These are phyloP conservation scores for Athene noctua DNA, from an alignment of 2,113 vertebrate genomes.

Conservation along the genomic window DNA sequence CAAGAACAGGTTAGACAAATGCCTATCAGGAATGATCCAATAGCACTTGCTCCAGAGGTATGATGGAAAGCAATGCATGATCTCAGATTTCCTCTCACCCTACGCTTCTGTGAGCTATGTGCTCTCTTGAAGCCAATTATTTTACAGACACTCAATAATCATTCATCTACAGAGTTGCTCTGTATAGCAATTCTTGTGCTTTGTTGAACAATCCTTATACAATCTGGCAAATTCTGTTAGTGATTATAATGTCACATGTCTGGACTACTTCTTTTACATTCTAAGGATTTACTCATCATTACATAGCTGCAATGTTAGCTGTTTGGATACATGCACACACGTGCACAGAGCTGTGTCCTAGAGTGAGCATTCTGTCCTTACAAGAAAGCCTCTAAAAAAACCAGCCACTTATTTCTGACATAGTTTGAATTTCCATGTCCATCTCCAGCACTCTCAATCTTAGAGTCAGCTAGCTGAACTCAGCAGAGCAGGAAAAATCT, in stretches of 20 bases:
- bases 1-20: neutral
- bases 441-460: neutral
- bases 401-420: neutral
- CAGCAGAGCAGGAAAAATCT: neutral
- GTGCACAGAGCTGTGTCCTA: neutral
- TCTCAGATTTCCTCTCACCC: neutral
- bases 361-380: neutral
- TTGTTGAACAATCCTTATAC: neutral
- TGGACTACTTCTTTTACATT: neutral
- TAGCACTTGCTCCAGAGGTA: neutral
- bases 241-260: neutral
- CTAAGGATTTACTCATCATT: neutral
- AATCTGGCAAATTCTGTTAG: neutral
- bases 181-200: neutral
- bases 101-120: neutral
- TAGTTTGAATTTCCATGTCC: neutral
- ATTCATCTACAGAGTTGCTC: neutral
- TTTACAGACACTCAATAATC: neutral
- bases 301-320: neutral
- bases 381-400: neutral
- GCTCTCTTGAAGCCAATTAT: neutral
- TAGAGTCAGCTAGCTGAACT: neutral
- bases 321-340: neutral
- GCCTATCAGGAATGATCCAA: neutral
- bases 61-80: neutral